Conservation (phyloP, 2,888 invertebrate species). For the Melanostoma scalare region DNA sequence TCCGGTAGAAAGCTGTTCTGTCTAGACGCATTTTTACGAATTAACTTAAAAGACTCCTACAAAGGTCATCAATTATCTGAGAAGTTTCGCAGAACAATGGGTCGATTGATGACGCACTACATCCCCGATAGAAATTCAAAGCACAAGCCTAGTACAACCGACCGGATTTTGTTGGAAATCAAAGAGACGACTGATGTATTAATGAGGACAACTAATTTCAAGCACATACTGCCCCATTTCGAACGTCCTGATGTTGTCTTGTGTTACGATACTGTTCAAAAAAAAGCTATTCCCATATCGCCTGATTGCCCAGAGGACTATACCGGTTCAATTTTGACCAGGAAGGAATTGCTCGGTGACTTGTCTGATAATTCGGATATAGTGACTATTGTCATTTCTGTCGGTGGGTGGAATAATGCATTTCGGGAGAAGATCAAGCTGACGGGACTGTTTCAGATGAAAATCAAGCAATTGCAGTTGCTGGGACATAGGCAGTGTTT, state of each 20-base stretch:
- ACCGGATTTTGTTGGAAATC: constrained; percentile 85
- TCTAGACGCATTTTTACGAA: constrained; percentile 84
- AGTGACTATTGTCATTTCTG: constrained; percentile 84
- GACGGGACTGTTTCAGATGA: constrained; percentile 85
- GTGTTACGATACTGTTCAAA: constrained; percentile 83
- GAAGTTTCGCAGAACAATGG: constrained; percentile 82
- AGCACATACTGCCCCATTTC: constrained; percentile 87
- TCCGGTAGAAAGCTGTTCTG: constrained; percentile 85
- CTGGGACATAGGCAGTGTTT: constrained; percentile 85
- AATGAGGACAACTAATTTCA: constrained; percentile 83
- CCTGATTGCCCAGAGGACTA: constrained; percentile 82
- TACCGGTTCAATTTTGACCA: constrained; percentile 79
- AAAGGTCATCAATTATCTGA: constrained; percentile 83
- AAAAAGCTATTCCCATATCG: constrained; percentile 82
- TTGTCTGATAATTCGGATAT: constrained; percentile 73
- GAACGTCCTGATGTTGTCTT: constrained; percentile 86
- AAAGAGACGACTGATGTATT: constrained; percentile 82
- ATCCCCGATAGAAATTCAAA: constrained; percentile 83
- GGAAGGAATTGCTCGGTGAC: constrained; percentile 76
- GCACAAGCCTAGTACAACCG: constrained; percentile 84
- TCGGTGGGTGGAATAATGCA: constrained; percentile 85
- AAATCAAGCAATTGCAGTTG: constrained; percentile 85
- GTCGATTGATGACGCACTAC: constrained; percentile 85
- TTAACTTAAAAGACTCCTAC: constrained; percentile 80
- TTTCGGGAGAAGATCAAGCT: constrained; percentile 83